Base-by-base conservation (phyloP, 2,113 vertebrate genomes). In the Phyllopteryx taeniolatus region DNA sequence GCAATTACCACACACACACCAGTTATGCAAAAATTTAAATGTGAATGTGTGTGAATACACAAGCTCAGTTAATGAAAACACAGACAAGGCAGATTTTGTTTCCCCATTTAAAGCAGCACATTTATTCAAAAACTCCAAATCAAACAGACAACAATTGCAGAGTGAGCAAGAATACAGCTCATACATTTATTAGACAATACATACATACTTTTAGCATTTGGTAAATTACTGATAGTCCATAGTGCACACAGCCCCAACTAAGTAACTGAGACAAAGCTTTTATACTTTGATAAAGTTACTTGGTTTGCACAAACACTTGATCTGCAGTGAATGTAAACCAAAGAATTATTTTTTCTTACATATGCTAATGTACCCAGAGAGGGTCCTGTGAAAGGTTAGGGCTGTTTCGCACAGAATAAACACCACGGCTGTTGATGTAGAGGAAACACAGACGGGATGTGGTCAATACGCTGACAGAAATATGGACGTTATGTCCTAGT, bases 351-450 rank as follows among this genome's bases (percentile, higher is more conserved):
- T 57, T 27, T 57, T 11, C 54, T 57, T 3, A 47, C 13, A 47
- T 27, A 22, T 7, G 10, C n/a, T n/a, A 22, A 56, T 56, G 20
- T 56, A 67, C 44, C 79, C 84, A 67, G 78, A 83, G n/a, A 88
- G 81, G 79, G 85, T 8, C 47, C 20, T 57, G 8, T 22, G 49
- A n/a, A 75, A 13, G 72, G 79, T 78, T 81, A 75, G 62, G 71
- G 79, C 6, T 54, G 74, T 27, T 0, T 35, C 67, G 73, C 78
- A 74, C 72, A 79, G 82, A 88, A 82, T 78, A 81, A 84, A 89
- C 78, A 73, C 31, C 72, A 81, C 78, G 76, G 83, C 83, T 83
- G 8, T 19, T 19, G 59, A 35, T 42, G 7, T 27, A 19, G 15
- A 62, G 63, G 61, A 78, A 69, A 71, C 42, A 51, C 44, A 56